phyloP scores from a whole-genome alignment of 1,140 invertebrate species.

The Drosophila sturtevanti region DNA sequence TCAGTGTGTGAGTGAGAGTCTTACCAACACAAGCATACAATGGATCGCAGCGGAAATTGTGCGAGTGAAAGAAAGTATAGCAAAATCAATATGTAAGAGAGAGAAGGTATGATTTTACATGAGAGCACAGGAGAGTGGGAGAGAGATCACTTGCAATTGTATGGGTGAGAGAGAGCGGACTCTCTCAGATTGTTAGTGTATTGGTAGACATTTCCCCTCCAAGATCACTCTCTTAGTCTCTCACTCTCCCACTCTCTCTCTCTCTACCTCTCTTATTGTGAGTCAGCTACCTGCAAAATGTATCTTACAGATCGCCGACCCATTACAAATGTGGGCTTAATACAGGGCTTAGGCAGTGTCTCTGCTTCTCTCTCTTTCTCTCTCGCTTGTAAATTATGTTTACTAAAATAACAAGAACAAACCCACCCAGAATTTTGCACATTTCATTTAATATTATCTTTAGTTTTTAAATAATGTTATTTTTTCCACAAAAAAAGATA shows the following conservation, averaged over 20 bases:
- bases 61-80: constrained; percentile 44
- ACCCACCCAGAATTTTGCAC: constrained; percentile 34
- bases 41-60: constrained; percentile 42
- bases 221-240: not conserved
- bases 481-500: constrained; percentile 44
- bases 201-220: not conserved
- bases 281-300: constrained; percentile 48
- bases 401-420: constrained; percentile 11
- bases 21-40: constrained; percentile 51
- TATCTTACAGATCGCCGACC: constrained; percentile 35
- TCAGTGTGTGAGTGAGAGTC: constrained; percentile 54
- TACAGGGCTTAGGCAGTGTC: constrained; percentile 40
- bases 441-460: constrained; percentile 52
- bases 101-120: not conserved
- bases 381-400: too few species aligned
- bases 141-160: constrained; percentile 23
- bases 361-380: not conserved
- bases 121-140: constrained; percentile 11
- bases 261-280: not conserved
- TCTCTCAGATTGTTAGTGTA: not conserved
- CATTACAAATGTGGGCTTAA: constrained; percentile 52
- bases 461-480: constrained; percentile 30
- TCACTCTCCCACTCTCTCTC: constrained; percentile 21
- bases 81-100: not conserved
- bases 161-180: constrained; percentile 38